These are phyloP conservation scores for Saguinus midas DNA, from an alignment of 2,113 vertebrate genomes.

Conservation along the genomic window DNA sequence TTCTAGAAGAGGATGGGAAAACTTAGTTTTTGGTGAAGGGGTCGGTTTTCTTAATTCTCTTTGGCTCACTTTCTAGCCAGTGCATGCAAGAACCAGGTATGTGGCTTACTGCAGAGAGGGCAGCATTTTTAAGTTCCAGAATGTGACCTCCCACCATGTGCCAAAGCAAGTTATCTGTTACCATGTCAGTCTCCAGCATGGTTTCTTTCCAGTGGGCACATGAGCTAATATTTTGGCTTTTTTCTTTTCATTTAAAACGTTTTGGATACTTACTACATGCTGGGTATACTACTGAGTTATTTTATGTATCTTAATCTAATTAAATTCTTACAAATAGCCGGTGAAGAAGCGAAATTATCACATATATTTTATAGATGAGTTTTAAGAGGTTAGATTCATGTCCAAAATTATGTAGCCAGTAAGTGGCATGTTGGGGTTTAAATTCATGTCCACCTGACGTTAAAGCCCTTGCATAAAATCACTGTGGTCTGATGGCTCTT, in stretches of 20 bases:
- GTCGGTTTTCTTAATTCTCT: not conserved
- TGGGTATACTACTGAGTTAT: not conserved
- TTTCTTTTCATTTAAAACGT: not conserved
- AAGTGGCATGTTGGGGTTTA: not conserved
- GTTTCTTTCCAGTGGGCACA: not conserved
- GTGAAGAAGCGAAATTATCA: not conserved
- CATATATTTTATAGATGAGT: not conserved
- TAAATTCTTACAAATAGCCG: not conserved
- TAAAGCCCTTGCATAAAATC: not conserved
- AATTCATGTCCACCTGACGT: too few relatives aligned
- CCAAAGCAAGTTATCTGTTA: not conserved
- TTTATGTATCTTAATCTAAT: not conserved
- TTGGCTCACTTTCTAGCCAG: too few relatives aligned
- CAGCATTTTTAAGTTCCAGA: not conserved
- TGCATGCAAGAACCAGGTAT: not conserved
- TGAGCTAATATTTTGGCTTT: not conserved
- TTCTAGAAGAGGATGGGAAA: not conserved
- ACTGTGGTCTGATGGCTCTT: rapidly evolving
- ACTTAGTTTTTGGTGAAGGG: not conserved
- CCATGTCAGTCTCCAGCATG: not conserved
- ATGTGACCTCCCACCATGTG: not conserved
- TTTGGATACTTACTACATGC: not conserved
- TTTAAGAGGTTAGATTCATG: not conserved
- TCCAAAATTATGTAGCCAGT: not conserved
- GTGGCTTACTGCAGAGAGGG: rapidly evolving